A percentile compares a stretch with the other conserved stretches of the same genome.
phyloP scores from a whole-genome alignment of 1,140 invertebrate species.

The Drosophila pseudoananassae region DNA sequence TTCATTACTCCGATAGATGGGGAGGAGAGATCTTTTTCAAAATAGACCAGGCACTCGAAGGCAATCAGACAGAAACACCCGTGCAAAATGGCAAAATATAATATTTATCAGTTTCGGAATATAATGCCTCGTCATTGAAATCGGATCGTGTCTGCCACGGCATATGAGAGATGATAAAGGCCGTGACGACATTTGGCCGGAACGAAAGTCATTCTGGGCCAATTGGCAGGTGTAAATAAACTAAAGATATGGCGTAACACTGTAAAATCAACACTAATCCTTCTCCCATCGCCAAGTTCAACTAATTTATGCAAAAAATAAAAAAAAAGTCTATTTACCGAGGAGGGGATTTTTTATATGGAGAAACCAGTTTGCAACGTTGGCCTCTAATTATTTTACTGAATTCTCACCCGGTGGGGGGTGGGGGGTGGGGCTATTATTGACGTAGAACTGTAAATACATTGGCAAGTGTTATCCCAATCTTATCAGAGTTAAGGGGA shows the following conservation, averaged over 20 bases:
- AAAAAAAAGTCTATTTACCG: too few relatives aligned
- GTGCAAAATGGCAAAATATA: conserved; percentile 9
- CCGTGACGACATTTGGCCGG: conserved; percentile 8
- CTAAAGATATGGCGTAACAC: background rate
- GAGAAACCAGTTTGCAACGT: background rate
- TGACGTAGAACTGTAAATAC: background rate
- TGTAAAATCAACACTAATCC: background rate
- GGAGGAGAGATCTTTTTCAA: conserved; percentile 2
- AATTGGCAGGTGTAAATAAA: conserved; percentile 23
- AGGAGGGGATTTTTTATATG: background rate
- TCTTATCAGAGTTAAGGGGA: conserved; percentile 16
- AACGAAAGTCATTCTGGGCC: conserved; percentile 32
- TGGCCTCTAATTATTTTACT: conserved; percentile 9
- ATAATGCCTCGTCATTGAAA: conserved; percentile 24
- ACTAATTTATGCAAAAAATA: conserved; percentile 1
- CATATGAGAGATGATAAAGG: conserved; percentile 18
- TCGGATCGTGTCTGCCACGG: conserved; percentile 8
- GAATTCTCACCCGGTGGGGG: background rate
- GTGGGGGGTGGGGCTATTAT: background rate
- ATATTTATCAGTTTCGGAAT: conserved; percentile 8
- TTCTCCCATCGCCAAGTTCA: background rate
- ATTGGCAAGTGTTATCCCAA: conserved; percentile 11
- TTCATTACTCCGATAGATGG: conserved; percentile 21
- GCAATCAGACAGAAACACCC: conserved; percentile 1
- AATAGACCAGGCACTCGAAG: background rate